A percentile compares a stretch with the other conserved stretches of the same genome.
These are phyloP conservation scores for Arothron firmamentum DNA, from an alignment of 2,113 vertebrate species.

Conservation along the genomic window DNA sequence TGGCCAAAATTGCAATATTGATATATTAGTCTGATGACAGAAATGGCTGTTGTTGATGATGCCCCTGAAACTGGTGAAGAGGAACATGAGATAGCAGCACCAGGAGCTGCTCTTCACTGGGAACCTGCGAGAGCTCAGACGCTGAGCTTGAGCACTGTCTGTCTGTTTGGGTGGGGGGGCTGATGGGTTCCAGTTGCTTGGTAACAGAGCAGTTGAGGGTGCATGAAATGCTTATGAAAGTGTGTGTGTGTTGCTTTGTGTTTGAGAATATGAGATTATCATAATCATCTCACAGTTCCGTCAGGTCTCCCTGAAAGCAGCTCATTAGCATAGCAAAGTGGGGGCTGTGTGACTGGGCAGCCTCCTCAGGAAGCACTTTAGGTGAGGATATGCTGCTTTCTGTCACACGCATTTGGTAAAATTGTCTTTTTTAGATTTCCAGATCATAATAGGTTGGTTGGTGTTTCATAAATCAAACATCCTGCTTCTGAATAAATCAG, in stretches of 20 bases:
- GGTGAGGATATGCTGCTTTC: not conserved
- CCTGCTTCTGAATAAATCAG: not conserved
- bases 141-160: not conserved
- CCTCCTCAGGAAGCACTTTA: conserved; percentile 4
- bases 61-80: too few species aligned
- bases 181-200: conserved; percentile 66
- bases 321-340: conserved; percentile 59
- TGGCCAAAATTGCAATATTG: too few species aligned
- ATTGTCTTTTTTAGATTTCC: too few species aligned
- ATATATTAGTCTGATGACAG: too few species aligned
- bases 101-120: too few species aligned
- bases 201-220: conserved; percentile 66
- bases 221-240: conserved; percentile 47
- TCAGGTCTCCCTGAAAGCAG: conserved; percentile 55
- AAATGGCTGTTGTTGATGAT: too few species aligned
- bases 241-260: conserved; percentile 21
- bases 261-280: conserved; percentile 62
- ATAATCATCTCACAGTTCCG: conserved; percentile 70
- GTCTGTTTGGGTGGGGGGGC: conserved; percentile 35
- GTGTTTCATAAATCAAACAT: too few species aligned
- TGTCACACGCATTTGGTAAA: not conserved
- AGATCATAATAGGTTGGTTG: too few species aligned
- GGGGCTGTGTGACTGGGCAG: conserved; percentile 48
- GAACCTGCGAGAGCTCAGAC: too few species aligned
- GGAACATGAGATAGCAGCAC: too few species aligned